phyloP scores from a whole-genome alignment of 2,113 vertebrate genomes.

The Stegostoma tigrinum region DNA sequence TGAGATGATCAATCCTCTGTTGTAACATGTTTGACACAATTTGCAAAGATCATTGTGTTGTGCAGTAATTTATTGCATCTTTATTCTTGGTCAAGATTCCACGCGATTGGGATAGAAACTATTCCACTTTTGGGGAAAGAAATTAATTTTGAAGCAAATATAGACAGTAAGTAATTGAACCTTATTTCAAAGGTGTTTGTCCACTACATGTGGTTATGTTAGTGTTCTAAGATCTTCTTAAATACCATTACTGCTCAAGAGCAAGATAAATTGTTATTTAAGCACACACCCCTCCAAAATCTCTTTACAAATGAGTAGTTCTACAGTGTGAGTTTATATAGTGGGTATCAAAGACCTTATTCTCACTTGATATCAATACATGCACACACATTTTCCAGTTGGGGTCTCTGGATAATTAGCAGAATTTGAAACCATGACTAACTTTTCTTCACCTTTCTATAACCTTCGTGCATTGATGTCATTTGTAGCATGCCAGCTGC shows the following conservation, averaged over 20 bases:
- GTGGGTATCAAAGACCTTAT: not conserved
- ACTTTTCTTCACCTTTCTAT: not conserved
- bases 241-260: not conserved
- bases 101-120: not conserved
- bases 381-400: not conserved
- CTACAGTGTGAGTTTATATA: not conserved
- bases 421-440: not conserved
- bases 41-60: not conserved
- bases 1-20: not conserved
- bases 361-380: not conserved
- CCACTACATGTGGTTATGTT: not conserved
- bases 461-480: not conserved
- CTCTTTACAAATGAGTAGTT: not conserved
- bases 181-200: not conserved
- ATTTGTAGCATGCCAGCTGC: not conserved
- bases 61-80: not conserved
- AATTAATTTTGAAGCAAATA: not conserved
- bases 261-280: not conserved
- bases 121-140: not conserved
- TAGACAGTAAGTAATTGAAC: not conserved
- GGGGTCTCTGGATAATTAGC: not conserved
- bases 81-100: not conserved
- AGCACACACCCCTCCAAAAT: not conserved
- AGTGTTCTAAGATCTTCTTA: not conserved
- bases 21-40: not conserved